Evolutionary conservation across 2,113 vertebrate species (phyloP).

Genomic region (Chaetura pelagica): DNA sequence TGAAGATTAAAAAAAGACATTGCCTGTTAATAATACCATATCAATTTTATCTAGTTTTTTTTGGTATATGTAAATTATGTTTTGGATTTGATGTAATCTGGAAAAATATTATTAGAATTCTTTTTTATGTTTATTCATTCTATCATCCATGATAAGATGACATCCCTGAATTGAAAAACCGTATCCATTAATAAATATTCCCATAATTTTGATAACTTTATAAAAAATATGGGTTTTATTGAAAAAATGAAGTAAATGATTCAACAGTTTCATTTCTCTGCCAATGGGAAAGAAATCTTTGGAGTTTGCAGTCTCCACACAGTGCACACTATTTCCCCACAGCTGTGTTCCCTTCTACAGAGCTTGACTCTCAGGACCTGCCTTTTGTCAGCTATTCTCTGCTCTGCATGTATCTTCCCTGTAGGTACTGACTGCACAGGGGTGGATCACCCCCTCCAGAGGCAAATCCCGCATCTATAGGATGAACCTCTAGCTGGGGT

Average conservation of each 20-base stretch:
- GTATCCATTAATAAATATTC: constrained; percentile 59
- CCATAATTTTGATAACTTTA: constrained; percentile 37
- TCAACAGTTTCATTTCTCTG: neutral
- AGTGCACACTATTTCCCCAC: constrained; percentile 9
- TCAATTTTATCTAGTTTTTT: constrained; percentile 38
- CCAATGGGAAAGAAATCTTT: neutral
- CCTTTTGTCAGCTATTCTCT: neutral
- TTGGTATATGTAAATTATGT: constrained; percentile 18
- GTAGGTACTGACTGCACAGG: neutral
- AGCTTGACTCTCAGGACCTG: constrained; percentile 24
- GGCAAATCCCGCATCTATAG: neutral
- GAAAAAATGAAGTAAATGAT: neutral
- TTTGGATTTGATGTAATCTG: constrained; percentile 51
- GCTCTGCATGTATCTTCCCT: neutral
- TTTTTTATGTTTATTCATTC: constrained; percentile 50
- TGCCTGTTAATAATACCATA: constrained; percentile 45
- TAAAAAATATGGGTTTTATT: constrained; percentile 29
- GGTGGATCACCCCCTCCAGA: neutral
- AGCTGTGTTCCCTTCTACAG: constrained; percentile 33
- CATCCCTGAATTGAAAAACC: constrained; percentile 24
- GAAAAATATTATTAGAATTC: constrained; percentile 43
- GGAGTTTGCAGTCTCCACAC: constrained; percentile 22
- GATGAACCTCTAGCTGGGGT: neutral
- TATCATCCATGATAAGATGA: constrained; percentile 49
- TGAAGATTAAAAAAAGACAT: constrained; percentile 11